Base-by-base conservation (phyloP, 2,888 invertebrate species). In the Orgyia antiqua region DNA sequence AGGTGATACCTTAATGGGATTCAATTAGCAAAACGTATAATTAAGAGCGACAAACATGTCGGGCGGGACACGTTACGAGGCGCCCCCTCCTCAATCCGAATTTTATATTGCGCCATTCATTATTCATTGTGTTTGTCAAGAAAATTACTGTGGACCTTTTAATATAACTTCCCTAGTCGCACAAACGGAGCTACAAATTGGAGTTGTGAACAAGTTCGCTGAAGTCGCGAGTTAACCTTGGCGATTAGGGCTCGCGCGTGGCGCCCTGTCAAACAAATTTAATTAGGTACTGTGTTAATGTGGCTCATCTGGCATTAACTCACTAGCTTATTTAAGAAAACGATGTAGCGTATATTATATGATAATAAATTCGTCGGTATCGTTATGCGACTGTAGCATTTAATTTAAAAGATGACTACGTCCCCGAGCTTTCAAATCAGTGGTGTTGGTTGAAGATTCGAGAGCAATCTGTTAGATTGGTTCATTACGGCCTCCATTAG, bases 391-490 rank as follows among this genome's bases (percentile, higher is more conserved):
- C 31, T 41, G 42, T 42, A 45, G 61, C 71, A 73, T 73, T 75
- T 69, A 70, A 69, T 73, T 73, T 69, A 70, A 71, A 73, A 73
- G 67, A 66, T 66, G 36, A 45, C 42, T 42, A 29, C 33, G 34
- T 45, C 68, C 60, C 60, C 62, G 55, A 65, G 59, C 76, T 82
- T 80, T 80, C 78, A 79, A 82, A 82, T 82, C 76, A 80, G 75
- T 66, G 65, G 68, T 69, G 69, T 67, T 68, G 69, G 75, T 61
- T 70, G 70, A 77, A 80, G 80, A 79, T 84, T 82, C 68, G 72
- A 77, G 79, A 76, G 82, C 84, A 84, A 83, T 83, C 83, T 76
- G 79, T 80, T 84, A 80, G 83, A 84, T 84, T 84, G 82, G 82
- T 79, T 83, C 82, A 84, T 83, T 80, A 82, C 71, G 65, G 69